phyloP scores from a whole-genome alignment of 1,140 invertebrate species.

The Aphelinus certus region DNA sequence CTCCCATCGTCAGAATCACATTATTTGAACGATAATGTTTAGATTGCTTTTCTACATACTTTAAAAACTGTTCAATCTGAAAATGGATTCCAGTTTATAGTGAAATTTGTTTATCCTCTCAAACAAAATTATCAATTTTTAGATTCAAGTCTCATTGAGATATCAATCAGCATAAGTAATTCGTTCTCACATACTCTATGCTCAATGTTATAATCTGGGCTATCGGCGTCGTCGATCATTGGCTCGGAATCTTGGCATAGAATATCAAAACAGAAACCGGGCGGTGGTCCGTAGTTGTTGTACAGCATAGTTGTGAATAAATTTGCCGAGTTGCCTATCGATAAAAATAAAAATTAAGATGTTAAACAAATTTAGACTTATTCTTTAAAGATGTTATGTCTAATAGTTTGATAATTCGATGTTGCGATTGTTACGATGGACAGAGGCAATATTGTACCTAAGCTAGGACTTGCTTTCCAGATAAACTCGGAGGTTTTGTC shows the following conservation, averaged over 20 bases:
- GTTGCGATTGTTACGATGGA: neutral
- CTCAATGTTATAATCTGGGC: constrained; percentile 78
- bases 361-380: neutral
- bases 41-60: constrained; percentile 59
- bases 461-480: constrained; percentile 81
- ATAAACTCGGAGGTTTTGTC: constrained; percentile 83
- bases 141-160: no score
- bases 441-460: constrained; percentile 61
- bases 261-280: constrained; percentile 90
- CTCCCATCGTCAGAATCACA: constrained; percentile 90
- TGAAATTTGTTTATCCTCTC: no score
- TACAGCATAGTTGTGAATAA: constrained; percentile 79
- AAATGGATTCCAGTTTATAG: constrained; percentile 2
- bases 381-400: neutral
- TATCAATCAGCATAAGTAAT: no score
- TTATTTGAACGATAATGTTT: constrained; percentile 73
- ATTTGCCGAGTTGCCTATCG: constrained; percentile 66
- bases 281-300: constrained; percentile 83
- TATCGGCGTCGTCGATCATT: constrained; percentile 77
- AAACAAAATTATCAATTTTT: no score
- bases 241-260: constrained; percentile 81
- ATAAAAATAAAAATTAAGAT: neutral
- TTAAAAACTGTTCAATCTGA: constrained; percentile 46
- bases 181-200: constrained; percentile 65
- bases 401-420: no score